Base-by-base conservation (phyloP, 2,113 vertebrate genomes). In the Nerophis lumbriciformis region DNA sequence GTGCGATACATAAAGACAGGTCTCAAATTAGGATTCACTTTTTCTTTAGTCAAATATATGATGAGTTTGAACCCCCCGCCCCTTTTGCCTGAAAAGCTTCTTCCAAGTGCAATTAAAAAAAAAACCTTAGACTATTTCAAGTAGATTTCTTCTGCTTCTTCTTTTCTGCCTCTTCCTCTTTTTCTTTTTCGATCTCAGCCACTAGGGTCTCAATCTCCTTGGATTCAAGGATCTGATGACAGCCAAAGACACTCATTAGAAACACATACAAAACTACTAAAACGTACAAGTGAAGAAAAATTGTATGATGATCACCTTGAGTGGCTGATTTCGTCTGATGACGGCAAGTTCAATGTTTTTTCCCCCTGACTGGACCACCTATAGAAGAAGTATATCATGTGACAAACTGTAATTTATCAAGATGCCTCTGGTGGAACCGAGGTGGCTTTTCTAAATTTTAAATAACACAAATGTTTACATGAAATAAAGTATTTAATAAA, bases 291-390 rank as follows among this genome's bases (percentile, higher is more conserved):
- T 49, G 14, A 36, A 56, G 3, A 2, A 11, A 14, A 52, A 35
- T 65, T 6, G 45, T 1, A 14, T 8, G 9, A 11, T 10, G 2
- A 16, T 48, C 86, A 93, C 86, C 82, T 93, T 91, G 47, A 92
- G 78, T 79, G 87, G 83, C 75, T 94, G 86, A 36, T 91, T 94
- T 84, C 90, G 92, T 84, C 85, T 89, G 88, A 88, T 90, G 42
- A 91, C 61, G 65, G 90, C 81, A 80, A 95, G 81, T 67, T 93
- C 88, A 63, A 79, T 92, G 52, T 88, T 93, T 85, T 94, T 93
- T 15, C 91, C 88, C 63, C 88, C 90, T 80, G 91, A 93, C 78
- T 94, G 92, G 61, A 92, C 90, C 78, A 90, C 76, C 79, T 91
- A 77, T 53, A 44, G 39, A 0, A 49, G 64, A 16, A 19, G 12